Evolutionary conservation across 2,797 vertebrate species (phyloP), one percentile per base, ranked within the genome.

Genomic region (Acanthopagrus latus): DNA sequence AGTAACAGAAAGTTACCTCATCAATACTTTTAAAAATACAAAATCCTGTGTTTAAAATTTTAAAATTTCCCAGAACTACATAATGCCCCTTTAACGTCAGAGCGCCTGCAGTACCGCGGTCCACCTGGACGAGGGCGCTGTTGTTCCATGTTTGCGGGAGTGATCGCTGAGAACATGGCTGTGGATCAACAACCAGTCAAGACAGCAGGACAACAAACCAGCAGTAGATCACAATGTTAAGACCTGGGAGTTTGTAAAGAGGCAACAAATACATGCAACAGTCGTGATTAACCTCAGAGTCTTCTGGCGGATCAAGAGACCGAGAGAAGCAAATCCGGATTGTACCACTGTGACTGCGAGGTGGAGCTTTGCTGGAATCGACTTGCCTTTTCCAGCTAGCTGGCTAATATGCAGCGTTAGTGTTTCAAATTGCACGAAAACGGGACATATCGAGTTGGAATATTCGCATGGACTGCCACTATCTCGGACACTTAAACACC

Each of bases 191-290:
- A 83, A 76, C 60, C 82, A 82, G 84, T 50, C 60, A 68, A 59
- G 86, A 76, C 84, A 86, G 56, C 73, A 79, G 81, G 81, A 91
- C 71, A 90, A 86, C 85, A 90, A 84, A 78, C 86, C 74, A 73
- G 48, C 71, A 58, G 21, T n/a, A 59, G 51, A 81, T 51, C 27
- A 74, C 25, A 29, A 74, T 62, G 57, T 38, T 4, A 29, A 48
- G 2, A 69, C 50, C 47, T 17, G 52, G 25, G 29, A 38, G 41
- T 71, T 13, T 51, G 23, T 27, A 21, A 38, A 17, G 29, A 25
- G n/a, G 9, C 14, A 57, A 47, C 27, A 41, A 16, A 29, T 13
- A 20, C 2, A 16, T 74, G 46, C 66, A 43, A 16, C 41, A 21
- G 46, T 0, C 47, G 5, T 10, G 41, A n/a, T 2, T 50, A 11